Evolutionary conservation across 2,888 invertebrate species (phyloP), one percentile per base, ranked within the genome.

Genomic region (Acholoe squamosa): DNA sequence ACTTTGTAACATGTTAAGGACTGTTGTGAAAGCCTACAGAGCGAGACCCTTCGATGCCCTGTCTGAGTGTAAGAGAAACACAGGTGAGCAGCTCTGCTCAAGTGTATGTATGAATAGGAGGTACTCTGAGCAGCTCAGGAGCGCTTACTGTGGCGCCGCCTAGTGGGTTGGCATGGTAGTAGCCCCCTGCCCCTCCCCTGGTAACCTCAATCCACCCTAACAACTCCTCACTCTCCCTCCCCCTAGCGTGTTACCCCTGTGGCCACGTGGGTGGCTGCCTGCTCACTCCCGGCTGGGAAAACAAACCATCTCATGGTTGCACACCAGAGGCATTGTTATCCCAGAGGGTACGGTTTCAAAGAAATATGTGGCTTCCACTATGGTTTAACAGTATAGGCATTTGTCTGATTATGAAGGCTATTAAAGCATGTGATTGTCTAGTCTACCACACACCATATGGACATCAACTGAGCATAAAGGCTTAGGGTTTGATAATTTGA

Each of bases 121-220:
- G 12, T n/a, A 14, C 61, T 61, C 61, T 3, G 34, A 34, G 31
- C 10, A 33, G 77, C 77, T 77, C 34, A 28, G 77, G 77, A 16
- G 25, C 28, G 34, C 34, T 19, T 22, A 77, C 31, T 77, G 31
- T 77, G 77, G 84, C 84, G 33, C 84, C 84, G 25, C 77, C 77
- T 77, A 12, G 77, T 77, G 77, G 77, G 14, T 71, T 28, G 5
- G 5, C 71, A 28, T 14, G 71, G 71, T 28, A 7, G 22, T 16
- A 5, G 0, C 71, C 28, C 25, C 71, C 3, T 3, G 71, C 14
- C 7, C 5, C 71, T 25, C 25, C 3, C 25, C 25, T 28, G 31
- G 71, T 28, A 14, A 25, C 54, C 54, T 54, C 10, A 43, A 43
- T 10, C 43, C 43, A 43, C 10, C 43, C 43, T 43, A 43, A 10